Evolutionary conservation across 2,797 vertebrate species (phyloP), one percentile per base, ranked within the genome.

Genomic region (Apogon hyalosoma): DNA sequence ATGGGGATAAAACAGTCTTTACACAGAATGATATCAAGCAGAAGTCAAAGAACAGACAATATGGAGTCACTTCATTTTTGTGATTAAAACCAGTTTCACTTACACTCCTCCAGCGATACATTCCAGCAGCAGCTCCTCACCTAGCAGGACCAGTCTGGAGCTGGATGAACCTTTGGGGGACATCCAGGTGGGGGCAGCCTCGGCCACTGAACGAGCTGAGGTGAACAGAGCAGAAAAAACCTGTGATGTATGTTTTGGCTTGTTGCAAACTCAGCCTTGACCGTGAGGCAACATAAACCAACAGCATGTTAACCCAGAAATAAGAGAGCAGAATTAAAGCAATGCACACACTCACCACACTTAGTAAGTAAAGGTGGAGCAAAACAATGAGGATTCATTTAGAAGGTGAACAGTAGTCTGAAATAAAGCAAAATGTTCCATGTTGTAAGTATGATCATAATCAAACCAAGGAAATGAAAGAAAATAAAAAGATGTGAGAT

Each of bases 91-190:
- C 9, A 36, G 5, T 18, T 12, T 1, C 8, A 96, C 98, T 54
- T 94, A 99, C 98, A 98, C 90, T 91, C 98, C 98, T 0, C 95
- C 97, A 52, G 98, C 96, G 10, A 99, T 97, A 76, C 98, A 99
- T 88, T 99, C 97, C 79, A 99, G 89, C 62, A 98, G 81, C 21
- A 99, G 94, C 71, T 98, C 96, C 82, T 95, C 95, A n/a, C 96
- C 97, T 6, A 94, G 88, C 19, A 99, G 94, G 57, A 96, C 97
- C 81, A 95, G 92, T 82, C 93, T 94, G 80, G 94, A 95, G 93
- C 96, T 99, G 0, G 94, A 88, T 0, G 92, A 95, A 47, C 96
- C 97, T 1, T 80, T 92, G 6, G 97, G 98, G 24, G 95, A 95
- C 91, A 99, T 90, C 94, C 98, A 98, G 86, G 92, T 96, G 85